Percentiles rank a stretch among this genome's conserved stretches.
Evolutionary conservation across 2,888 invertebrate genomes (phyloP).

Genomic region (Pegoplata infirma): DNA sequence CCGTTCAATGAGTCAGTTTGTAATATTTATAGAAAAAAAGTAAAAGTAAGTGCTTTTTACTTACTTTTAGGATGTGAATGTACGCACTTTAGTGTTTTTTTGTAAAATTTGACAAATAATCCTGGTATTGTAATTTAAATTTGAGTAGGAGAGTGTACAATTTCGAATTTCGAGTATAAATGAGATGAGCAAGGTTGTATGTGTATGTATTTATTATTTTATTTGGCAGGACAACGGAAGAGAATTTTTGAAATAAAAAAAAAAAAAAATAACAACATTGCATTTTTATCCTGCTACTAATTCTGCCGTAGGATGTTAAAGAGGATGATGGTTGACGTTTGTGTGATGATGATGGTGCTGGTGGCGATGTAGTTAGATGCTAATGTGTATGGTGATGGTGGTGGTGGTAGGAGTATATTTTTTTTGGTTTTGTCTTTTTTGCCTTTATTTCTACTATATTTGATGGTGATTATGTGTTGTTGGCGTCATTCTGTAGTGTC

Average conservation of each 20-base stretch:
- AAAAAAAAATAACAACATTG: conserved; percentile 8
- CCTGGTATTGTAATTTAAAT: conserved; percentile 11
- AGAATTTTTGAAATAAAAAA: conserved; percentile 30
- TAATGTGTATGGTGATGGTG: conserved; percentile 7
- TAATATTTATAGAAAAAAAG: neutral
- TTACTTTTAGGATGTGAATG: conserved; percentile 1
- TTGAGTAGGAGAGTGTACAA: neutral
- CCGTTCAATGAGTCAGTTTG: neutral
- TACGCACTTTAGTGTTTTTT: conserved; percentile 8
- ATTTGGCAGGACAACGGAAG: conserved; percentile 31
- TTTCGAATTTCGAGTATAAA: too few species aligned
- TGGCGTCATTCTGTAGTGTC: conserved; percentile 47
- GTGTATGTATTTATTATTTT: conserved; percentile 23
- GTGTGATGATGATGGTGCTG: neutral
- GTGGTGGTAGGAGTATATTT: conserved; percentile 26
- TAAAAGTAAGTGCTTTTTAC: neutral
- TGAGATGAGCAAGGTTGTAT: neutral
- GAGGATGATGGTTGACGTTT: conserved; percentile 15
- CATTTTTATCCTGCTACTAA: conserved; percentile 14
- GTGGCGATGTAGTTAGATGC: conserved; percentile 4
- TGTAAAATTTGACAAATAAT: conserved; percentile 5
- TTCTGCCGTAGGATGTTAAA: conserved; percentile 2
- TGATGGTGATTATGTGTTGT: conserved; percentile 42
- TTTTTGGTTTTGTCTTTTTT: conserved; percentile 29
- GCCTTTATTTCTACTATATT: conserved; percentile 24